Evolutionary conservation across 1,140 invertebrate genomes (phyloP), one percentile per base, ranked within the genome.

Genomic region (Diprion similis): DNA sequence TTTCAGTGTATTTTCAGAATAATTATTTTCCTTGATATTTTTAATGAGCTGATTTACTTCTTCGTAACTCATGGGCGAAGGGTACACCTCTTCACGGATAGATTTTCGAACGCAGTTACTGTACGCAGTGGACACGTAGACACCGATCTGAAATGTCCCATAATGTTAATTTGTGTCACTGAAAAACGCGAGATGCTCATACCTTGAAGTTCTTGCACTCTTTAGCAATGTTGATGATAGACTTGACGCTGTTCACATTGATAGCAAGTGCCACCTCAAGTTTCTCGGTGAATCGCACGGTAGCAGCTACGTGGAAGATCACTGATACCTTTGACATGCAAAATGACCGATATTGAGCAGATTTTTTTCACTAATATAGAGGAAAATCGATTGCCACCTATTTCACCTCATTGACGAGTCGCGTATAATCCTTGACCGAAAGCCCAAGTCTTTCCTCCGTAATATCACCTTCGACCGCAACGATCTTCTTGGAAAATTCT

Each of bases 301-400:
- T 93, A 0, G 92, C 92, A 3, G 92, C 92, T 65, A 89, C 88
- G 79, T 94, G 92, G 82, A 92, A 91, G 0, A 93, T 90, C 17
- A 92, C 86, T 8, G 90, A 87, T 1, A 90, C 88, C 86, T 86
- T 1, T 81, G 10, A 77, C 78, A 1, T 10, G 10, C 15, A 10
- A n/a, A n/a, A n/a, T n/a, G n/a, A 10, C 10, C 15, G 48, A 51
- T 51, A 10, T 51, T 15, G 48, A 10, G 10, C 15, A 10, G 48
- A 15, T 51, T 15, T 51, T 10, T 15, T 51, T 10, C 48, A 51
- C 15, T 15, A 15, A 15, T 51, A 10, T 0, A 0, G 1, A 51
- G 48, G 10, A 51, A 10, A 51, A 51, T 0, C 15, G 48, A 10
- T 51, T 51, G 9, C 9, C 15, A 15, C 48, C 8, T 51, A 15